These are phyloP conservation scores for Barbus barbus DNA, from an alignment of 2,113 vertebrate genomes.

Conservation along the genomic window DNA sequence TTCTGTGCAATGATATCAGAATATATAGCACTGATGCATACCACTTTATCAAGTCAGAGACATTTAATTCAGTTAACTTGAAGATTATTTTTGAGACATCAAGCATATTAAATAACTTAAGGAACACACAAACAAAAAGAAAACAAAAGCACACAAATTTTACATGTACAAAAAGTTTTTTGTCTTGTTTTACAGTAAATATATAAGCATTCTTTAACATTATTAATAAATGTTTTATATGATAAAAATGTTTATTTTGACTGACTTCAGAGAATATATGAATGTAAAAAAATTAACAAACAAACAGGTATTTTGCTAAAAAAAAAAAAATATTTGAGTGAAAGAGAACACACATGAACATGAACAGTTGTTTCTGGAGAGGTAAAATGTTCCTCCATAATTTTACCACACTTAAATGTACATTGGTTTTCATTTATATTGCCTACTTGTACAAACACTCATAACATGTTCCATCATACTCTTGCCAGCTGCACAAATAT, in stretches of 20 bases:
- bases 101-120: background rate
- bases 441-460: slow-evolving; percentile 55
- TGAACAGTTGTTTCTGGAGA: slow-evolving; percentile 15
- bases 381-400: slow-evolving; percentile 36
- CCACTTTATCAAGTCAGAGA: no score
- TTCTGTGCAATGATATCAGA: background rate
- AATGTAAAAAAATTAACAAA: background rate
- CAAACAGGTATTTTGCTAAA: background rate
- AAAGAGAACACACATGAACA: background rate
- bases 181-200: background rate
- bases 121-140: background rate
- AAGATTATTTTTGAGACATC: background rate
- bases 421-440: slow-evolving; percentile 51
- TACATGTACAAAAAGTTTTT: background rate
- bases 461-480: slow-evolving; percentile 39
- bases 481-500: slow-evolving; percentile 60
- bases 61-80: no score
- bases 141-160: no score
- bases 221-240: no score
- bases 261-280: no score
- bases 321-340: no score
- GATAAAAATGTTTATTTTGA: no score
- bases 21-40: no score
- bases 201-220: no score
- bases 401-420: slow-evolving; percentile 43